Evolutionary conservation across 2,888 invertebrate genomes (phyloP).

Genomic region (Cynaeus angustus): DNA sequence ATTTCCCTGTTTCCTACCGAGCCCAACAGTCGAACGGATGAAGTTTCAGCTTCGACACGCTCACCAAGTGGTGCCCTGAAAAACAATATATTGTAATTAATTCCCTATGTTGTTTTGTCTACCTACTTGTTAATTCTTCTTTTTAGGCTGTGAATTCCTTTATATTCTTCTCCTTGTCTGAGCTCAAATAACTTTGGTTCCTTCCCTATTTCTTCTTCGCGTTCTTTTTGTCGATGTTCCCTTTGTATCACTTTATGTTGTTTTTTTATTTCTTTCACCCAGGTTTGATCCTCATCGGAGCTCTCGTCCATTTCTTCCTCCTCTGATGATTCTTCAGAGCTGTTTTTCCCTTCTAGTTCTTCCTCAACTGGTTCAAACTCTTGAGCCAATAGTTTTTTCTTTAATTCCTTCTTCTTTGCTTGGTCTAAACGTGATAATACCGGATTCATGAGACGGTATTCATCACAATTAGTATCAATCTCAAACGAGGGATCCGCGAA

Average conservation of each 20-base stretch:
- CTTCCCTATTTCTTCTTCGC: constrained; percentile 65
- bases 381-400: constrained; percentile 74
- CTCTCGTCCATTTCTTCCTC: constrained; percentile 69
- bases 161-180: constrained; percentile 77
- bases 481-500: constrained; percentile 96
- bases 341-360: constrained; percentile 70
- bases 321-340: constrained; percentile 69
- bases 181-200: constrained; percentile 78
- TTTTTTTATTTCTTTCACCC: constrained; percentile 87
- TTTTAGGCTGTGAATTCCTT: constrained; percentile 72
- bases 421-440: constrained; percentile 89
- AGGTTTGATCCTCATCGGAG: constrained; percentile 88
- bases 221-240: constrained; percentile 71
- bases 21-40: constrained; percentile 74
- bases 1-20: constrained; percentile 85
- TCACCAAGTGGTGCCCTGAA: constrained; percentile 83
- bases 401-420: constrained; percentile 77
- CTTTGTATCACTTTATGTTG: constrained; percentile 80
- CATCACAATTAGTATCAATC: constrained; percentile 90
- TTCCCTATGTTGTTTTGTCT: background rate
- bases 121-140: constrained; percentile 73
- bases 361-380: constrained; percentile 71
- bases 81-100: constrained; percentile 43
- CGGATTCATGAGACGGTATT: constrained; percentile 91
- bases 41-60: constrained; percentile 78